These are phyloP conservation scores for Nomada ferruginata DNA, from an alignment of 2,888 invertebrate genomes.

Conservation along the genomic window DNA sequence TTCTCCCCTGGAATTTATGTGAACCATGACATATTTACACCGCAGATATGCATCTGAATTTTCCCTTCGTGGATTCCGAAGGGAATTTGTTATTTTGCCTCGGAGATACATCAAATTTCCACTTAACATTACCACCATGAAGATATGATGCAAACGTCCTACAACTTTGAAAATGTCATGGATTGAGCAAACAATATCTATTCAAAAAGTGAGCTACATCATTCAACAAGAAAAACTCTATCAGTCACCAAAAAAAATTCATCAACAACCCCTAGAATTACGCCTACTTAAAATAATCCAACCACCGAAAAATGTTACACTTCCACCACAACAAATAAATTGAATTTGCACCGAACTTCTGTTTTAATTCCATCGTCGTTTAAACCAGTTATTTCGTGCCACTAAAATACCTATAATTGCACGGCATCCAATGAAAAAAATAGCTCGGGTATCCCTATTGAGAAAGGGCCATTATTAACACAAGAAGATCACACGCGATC, in stretches of 20 bases:
- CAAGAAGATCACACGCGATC: conserved; percentile 27
- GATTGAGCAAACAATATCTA: too few species aligned
- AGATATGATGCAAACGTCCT: neutral
- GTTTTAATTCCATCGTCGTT: too few species aligned
- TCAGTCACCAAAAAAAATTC: too few species aligned
- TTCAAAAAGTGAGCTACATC: too few species aligned
- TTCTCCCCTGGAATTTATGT: conserved; percentile 16
- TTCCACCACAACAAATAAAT: too few species aligned
- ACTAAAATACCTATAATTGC: neutral
- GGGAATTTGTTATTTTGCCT: conserved; percentile 31
- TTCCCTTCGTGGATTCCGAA: conserved; percentile 20
- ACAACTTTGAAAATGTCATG: neutral
- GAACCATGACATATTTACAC: conserved; percentile 9
- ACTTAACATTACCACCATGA: neutral
- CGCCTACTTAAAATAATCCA: neutral
- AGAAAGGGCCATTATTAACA: conserved; percentile 32
- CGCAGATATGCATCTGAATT: conserved; percentile 17
- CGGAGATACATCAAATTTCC: neutral
- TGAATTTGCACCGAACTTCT: too few species aligned
- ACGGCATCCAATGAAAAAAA: neutral
- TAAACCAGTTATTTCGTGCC: too few species aligned
- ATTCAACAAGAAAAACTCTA: too few species aligned
- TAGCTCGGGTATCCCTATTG: neutral
- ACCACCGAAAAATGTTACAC: too few species aligned
- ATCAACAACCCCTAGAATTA: neutral